phyloP scores from a whole-genome alignment of 2,888 invertebrate species.

The Latrodectus elegans region DNA sequence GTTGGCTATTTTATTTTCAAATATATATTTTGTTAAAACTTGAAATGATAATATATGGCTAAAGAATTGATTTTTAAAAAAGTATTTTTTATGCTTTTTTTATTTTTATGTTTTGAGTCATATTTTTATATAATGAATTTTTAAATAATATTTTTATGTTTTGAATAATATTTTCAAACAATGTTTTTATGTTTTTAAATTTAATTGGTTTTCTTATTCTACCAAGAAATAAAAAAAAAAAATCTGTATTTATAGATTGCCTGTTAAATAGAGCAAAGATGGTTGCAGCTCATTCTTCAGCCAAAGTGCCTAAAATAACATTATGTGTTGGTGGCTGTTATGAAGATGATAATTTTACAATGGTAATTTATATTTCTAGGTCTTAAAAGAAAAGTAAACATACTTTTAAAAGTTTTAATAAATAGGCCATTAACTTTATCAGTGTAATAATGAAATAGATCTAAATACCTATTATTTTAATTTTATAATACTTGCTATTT shows the following conservation, averaged over 20 bases:
- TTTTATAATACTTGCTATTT: too few relatives aligned
- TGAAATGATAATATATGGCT: too few relatives aligned
- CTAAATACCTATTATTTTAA: too few relatives aligned
- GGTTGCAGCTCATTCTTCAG: conserved; percentile 72
- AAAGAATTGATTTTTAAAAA: too few relatives aligned
- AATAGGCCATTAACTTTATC: too few relatives aligned
- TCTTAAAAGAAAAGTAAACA: too few relatives aligned
- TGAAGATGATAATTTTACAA: conserved; percentile 72
- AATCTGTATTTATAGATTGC: conserved; percentile 31
- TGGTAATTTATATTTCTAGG: conserved; percentile 70
- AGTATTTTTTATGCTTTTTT: too few relatives aligned
- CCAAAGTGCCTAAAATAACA: conserved; percentile 73
- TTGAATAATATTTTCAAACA: neutral
- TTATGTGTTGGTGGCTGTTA: conserved; percentile 73
- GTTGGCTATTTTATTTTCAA: too few relatives aligned
- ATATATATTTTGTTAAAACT: too few relatives aligned
- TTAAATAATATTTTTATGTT: neutral
- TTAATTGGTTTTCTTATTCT: neutral
- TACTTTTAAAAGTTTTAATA: too few relatives aligned
- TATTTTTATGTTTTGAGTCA: too few relatives aligned
- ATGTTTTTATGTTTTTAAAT: neutral
- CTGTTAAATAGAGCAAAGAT: conserved; percentile 72
- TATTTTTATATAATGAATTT: neutral
- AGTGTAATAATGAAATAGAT: too few relatives aligned
- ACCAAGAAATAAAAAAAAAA: neutral